A percentile compares a stretch with the other conserved stretches of the same genome.
These are phyloP conservation scores for Gephyroberyx darwinii DNA, from an alignment of 2,797 vertebrate genomes.

Conservation along the genomic window DNA sequence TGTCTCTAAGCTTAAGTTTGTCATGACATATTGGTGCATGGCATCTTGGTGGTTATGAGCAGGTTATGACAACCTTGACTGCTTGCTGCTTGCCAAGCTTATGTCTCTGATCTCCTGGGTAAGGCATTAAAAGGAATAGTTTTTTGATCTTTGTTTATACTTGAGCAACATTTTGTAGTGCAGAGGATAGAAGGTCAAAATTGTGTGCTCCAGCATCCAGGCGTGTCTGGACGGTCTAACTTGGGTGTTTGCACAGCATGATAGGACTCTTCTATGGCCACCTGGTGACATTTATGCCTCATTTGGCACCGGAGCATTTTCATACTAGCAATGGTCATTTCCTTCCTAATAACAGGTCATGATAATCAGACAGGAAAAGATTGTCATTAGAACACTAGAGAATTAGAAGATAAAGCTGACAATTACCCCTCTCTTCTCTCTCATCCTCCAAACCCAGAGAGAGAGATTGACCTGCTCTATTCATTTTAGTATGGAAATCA, in stretches of 20 bases:
- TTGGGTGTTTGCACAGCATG: neutral
- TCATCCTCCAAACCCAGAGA: neutral
- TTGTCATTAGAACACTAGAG: constrained; percentile 11
- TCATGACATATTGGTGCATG: constrained; percentile 68
- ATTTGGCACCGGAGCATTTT: constrained; percentile 33
- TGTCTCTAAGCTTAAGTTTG: constrained; percentile 72
- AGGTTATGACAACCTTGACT: constrained; percentile 65
- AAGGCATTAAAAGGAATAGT: constrained; percentile 30
- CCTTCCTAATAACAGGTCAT: constrained; percentile 47
- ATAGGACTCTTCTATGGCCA: constrained; percentile 7
- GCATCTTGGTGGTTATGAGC: constrained; percentile 55
- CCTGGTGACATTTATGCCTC: neutral
- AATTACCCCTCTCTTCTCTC: constrained; percentile 7
- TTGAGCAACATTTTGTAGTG: constrained; percentile 41
- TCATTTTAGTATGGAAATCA: constrained; percentile 22
- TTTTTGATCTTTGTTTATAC: constrained; percentile 49
- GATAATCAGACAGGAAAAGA: constrained; percentile 1
- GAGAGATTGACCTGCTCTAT: constrained; percentile 4
- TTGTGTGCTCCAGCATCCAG: constrained; percentile 21
- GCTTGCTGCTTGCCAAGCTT: constrained; percentile 57
- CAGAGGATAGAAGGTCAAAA: constrained; percentile 32
- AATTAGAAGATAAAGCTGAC: constrained; percentile 12
- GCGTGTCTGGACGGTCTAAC: constrained; percentile 24
- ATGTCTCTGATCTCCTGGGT: constrained; percentile 49
- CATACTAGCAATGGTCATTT: neutral